Percentiles rank a stretch among this genome's conserved stretches.
Conservation (phyloP, 2,888 invertebrate species). For the Ornithoptera alexandrae region DNA sequence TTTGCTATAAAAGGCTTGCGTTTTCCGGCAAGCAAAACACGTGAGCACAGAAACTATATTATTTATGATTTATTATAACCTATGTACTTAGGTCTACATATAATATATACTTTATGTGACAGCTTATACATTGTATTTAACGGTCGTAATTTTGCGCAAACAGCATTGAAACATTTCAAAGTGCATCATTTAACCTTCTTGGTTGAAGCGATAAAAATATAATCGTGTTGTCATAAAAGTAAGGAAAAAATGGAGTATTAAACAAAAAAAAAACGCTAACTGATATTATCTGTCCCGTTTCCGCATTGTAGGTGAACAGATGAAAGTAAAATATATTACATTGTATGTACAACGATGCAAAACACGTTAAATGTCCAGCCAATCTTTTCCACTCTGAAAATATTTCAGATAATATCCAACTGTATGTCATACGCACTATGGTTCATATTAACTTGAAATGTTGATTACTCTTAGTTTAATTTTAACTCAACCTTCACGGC, state of each 20-base stretch:
- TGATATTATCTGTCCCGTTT: slow-evolving; percentile 21
- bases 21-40: too few relatives aligned
- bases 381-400: neutral
- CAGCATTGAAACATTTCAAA: slow-evolving; percentile 10
- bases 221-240: slow-evolving; percentile 24
- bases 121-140: too few relatives aligned
- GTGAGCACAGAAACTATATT: too few relatives aligned
- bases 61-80: too few relatives aligned
- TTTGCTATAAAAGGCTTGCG: too few relatives aligned
- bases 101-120: too few relatives aligned
- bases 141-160: neutral
- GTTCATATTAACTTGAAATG: slow-evolving; percentile 1
- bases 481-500: slow-evolving; percentile 3
- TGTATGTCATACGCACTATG: neutral
- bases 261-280: slow-evolving; percentile 17
- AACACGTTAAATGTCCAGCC: slow-evolving; percentile 18
- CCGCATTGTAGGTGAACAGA: slow-evolving; percentile 27
- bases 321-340: slow-evolving; percentile 22
- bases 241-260: slow-evolving; percentile 19
- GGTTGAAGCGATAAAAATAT: slow-evolving; percentile 20
- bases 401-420: neutral
- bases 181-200: slow-evolving; percentile 16
- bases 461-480: neutral
- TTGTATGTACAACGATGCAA: slow-evolving; percentile 18
- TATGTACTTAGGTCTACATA: too few relatives aligned